phyloP scores from a whole-genome alignment of 92 coral and sea anemone species.

The Siderastrea radians region DNA sequence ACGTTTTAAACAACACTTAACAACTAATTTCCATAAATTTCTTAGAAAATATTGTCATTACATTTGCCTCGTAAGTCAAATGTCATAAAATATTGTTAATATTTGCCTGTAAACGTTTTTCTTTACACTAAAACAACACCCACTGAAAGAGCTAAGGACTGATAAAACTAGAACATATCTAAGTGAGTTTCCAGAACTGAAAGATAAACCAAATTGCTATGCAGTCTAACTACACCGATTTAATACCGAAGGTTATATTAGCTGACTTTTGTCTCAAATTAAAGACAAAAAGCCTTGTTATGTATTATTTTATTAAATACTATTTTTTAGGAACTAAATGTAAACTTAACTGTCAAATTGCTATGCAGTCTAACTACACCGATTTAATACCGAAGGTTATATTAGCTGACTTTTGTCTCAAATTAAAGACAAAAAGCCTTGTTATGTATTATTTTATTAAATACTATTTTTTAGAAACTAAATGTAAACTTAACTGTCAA shows the following conservation, averaged over 20 bases:
- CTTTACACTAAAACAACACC: neutral
- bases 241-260: neutral
- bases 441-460: too few species aligned
- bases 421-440: too few species aligned
- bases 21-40: neutral
- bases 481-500: neutral
- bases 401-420: neutral
- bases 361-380: neutral
- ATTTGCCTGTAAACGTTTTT: neutral
- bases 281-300: too few species aligned
- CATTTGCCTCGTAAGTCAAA: conserved; percentile 24
- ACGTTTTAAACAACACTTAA: neutral
- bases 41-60: neutral
- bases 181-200: neutral
- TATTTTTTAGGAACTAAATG: neutral
- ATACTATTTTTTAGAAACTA: neutral
- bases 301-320: too few species aligned
- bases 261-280: neutral
- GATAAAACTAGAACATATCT: neutral
- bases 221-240: neutral
- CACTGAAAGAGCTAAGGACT: neutral
- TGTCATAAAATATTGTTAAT: conserved; percentile 1
- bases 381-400: neutral
- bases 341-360: neutral
- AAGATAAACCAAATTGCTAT: neutral